Base-by-base conservation (phyloP, 2,888 invertebrate genomes). In the Cephonodes hylas region DNA sequence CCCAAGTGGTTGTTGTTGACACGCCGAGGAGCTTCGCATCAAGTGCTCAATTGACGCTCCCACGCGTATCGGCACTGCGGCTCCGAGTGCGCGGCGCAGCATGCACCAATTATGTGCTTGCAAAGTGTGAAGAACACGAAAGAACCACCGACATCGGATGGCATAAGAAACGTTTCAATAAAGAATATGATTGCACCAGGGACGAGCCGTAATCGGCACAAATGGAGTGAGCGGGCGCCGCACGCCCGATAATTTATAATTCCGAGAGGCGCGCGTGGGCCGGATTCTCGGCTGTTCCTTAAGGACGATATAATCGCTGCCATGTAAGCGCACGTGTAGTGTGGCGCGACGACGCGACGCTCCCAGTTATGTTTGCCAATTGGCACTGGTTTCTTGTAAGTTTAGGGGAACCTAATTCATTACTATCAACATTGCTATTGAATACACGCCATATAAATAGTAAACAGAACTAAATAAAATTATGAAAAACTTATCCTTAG, bases 21-120 rank as follows among this genome's bases (percentile, higher is more conserved):
- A 58, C 48, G 22, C 42, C 59, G 31, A 20, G 46, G 56, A n/a
- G 56, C 18, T 38, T 38, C 56, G 62, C 59, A 42, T 57, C 71
- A 71, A 74, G 67, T 70, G 71, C 67, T 74, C 79, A 77, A 80
- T 81, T 76, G 74, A 60, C 63, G 67, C 73, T 75, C 79, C 69
- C 73, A 71, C 69, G 70, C 71, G 65, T 64, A 42, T 38, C 61
- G 60, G 22, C n/a, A 27, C 15, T 44, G 59, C 58, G 27, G 15
- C 13, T 18, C 46, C 38, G 56, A 10, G 23, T 7, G 3, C 38
- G 38, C 38, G 34, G 10, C 10, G 2, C 34, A 4, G n/a, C n/a
- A 38, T n/a, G 38, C n/a, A 38, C 13, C 38, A n/a, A 38, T n/a
- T 4, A 10, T 38, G 13, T n/a, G 38, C 38, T 4, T n/a, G 38